Base-by-base conservation (phyloP, 2,888 invertebrate species). In the Alloscopus bannaensis region DNA sequence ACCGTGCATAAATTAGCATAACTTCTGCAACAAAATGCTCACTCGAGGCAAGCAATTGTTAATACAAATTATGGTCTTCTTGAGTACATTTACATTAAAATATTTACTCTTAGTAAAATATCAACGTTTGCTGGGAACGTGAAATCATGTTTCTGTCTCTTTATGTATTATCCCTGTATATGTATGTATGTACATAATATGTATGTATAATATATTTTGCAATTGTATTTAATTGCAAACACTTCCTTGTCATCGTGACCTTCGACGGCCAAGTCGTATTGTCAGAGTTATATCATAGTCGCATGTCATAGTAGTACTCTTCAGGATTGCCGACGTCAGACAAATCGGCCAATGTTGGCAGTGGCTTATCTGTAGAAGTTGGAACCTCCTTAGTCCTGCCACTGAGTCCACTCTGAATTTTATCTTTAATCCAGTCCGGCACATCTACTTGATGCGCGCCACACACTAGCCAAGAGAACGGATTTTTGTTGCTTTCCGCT, bases 391-490 rank as follows among this genome's bases (percentile, higher is more conserved):
- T 18, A 13, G 16, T 40, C 42, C 40, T 22, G 22, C 42, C 2
- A 62, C n/a, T 55, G 52, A 22, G 3, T 3, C 4, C 6, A 3
- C 24, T 55, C 18, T 29, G 2, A 1, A 59, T 26, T 36, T 57
- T 66, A 0, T 24, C 31, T 28, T 57, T 42, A 16, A 68, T 22
- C 76, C 76, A 76, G 0, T 60, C 42, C 4, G 76, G 76, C 0
- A 68, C 42, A 4, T 62, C 60, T 6, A 62, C 42, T 60, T 76
- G 76, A 52, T 76, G 62, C 6, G 76, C 76, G 16, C 76, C 76
- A 50, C 76, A 76, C 0, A 76, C 68, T 20, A 76, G 1, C 68
- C 68, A 76, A 1, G 50, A 36, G n/a, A n/a, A 69, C 2, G 59
- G n/a, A 45, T 75, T 66, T 26, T 73, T 42, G 4, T 47, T 8